phyloP scores from a whole-genome alignment of 2,888 invertebrate genomes.

The Heliconius ismenius region DNA sequence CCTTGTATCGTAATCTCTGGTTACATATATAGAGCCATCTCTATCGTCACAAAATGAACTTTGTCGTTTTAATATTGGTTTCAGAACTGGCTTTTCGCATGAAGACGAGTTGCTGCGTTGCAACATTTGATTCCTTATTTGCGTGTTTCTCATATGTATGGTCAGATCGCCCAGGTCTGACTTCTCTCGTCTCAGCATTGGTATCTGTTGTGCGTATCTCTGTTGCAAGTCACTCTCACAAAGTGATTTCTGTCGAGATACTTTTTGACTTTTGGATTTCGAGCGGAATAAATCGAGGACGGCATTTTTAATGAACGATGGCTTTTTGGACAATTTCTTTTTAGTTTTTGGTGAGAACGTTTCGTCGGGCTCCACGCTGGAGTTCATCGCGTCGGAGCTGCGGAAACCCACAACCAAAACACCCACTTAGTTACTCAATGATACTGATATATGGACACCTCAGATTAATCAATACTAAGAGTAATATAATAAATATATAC shows the following conservation, averaged over 20 bases:
- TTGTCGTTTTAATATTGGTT: conserved; percentile 77
- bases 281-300: conserved; percentile 80
- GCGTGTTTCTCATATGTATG: conserved; percentile 72
- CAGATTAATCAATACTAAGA: conserved; percentile 59
- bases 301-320: conserved; percentile 80
- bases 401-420: conserved; percentile 80
- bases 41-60: conserved; percentile 78
- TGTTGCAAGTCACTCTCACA: conserved; percentile 77
- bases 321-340: conserved; percentile 82
- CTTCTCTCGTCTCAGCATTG: conserved; percentile 74
- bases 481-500: conserved; percentile 32
- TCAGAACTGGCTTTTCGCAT: conserved; percentile 74
- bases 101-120: conserved; percentile 78
- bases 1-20: conserved; percentile 75
- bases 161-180: conserved; percentile 74
- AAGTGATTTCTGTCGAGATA: conserved; percentile 77
- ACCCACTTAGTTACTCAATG: conserved; percentile 79
- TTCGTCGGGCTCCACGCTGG: conserved; percentile 78
- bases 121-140: conserved; percentile 75
- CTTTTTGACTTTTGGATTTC: conserved; percentile 78
- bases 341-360: conserved; percentile 80
- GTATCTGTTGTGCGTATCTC: conserved; percentile 60
- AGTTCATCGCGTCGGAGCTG: conserved; percentile 80
- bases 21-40: conserved; percentile 72
- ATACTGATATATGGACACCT: conserved; percentile 60